Base-by-base conservation (phyloP, 2,888 invertebrate genomes). In the Brachyopa scutellaris region DNA sequence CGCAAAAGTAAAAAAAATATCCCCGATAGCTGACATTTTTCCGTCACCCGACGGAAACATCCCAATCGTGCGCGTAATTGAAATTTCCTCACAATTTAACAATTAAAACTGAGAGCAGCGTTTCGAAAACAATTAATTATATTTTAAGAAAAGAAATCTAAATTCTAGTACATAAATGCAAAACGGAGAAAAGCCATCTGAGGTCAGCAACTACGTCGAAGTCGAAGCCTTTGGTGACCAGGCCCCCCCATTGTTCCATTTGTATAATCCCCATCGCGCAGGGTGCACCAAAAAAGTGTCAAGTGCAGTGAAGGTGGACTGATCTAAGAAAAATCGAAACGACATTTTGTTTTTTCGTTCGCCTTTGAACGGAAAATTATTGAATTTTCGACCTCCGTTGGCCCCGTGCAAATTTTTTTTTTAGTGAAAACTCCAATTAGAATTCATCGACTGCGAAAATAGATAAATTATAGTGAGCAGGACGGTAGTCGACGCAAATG, bases 191-290 rank as follows among this genome's bases (percentile, higher is more conserved):
- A 49, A 55, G 47, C 36, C 23, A 17, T 3, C 40, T 26, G 38
- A 76, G 62, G 47, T 59, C 67, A 74, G 49, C 62, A 69, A 80
- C 51, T 80, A 64, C 76, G 73, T 61, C 45, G 17, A 55, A 79
- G 73, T 61, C 45, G 17, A 55, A 79, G 29, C 53, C 53, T 47
- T 53, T 79, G 47, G 13, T 67, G 42, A 61, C 42, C 33, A 47
- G 26, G 6, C 9, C 26, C 9, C 66, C 64, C 55, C 61, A 38
- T 55, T 47, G 40, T 29, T 59, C 19, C 31, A 38, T n/a, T 64
- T 55, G 45, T 21, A n/a, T n/a, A n/a, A 40, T 31, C 19, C 8
- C 26, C 9, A 9, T 36, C 26, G 36, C 8, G 19, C 33, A 53
- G 51, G 45, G 47, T 76, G 66, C 55, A 73, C 42, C 15, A 1